Evolutionary conservation across 2,888 invertebrate genomes (phyloP).

Genomic region (Heterodera filipjevi): DNA sequence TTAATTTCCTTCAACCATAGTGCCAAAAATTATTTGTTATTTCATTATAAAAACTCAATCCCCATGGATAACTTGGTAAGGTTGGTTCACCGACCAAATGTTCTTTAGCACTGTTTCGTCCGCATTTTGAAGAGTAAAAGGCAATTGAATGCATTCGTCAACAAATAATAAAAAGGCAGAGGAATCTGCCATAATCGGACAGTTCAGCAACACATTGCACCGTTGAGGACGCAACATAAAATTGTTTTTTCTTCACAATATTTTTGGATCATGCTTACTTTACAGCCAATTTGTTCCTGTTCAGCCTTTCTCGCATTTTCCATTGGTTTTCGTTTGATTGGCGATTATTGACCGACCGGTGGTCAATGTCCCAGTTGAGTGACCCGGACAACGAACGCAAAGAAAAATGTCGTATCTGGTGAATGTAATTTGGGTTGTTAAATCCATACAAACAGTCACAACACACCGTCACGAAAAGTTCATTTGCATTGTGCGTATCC

Average conservation of each 20-base stretch:
- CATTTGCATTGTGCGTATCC: not conserved
- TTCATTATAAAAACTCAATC: not conserved
- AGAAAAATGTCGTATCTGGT: not conserved
- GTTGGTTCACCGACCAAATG: not conserved
- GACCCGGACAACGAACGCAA: not conserved
- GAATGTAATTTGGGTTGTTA: not conserved
- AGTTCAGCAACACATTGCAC: constrained; percentile 1
- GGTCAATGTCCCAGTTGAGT: not conserved
- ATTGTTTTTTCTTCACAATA: not conserved
- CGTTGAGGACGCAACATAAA: constrained; percentile 3
- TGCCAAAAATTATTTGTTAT: not conserved
- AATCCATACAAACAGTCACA: not conserved
- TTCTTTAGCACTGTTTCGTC: not conserved
- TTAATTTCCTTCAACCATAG: not conserved
- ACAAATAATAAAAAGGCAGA: not conserved
- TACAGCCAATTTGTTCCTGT: not conserved
- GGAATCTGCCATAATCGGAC: not conserved
- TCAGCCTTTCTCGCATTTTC: not conserved
- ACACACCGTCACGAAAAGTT: not conserved
- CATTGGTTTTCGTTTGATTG: not conserved
- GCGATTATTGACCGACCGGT: not conserved
- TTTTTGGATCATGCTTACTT: not conserved
- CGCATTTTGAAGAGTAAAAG: not conserved
- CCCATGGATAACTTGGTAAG: too few species aligned
- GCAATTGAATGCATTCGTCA: not conserved